Conservation (phyloP, 2,888 invertebrate species). For the Plebejus argus region DNA sequence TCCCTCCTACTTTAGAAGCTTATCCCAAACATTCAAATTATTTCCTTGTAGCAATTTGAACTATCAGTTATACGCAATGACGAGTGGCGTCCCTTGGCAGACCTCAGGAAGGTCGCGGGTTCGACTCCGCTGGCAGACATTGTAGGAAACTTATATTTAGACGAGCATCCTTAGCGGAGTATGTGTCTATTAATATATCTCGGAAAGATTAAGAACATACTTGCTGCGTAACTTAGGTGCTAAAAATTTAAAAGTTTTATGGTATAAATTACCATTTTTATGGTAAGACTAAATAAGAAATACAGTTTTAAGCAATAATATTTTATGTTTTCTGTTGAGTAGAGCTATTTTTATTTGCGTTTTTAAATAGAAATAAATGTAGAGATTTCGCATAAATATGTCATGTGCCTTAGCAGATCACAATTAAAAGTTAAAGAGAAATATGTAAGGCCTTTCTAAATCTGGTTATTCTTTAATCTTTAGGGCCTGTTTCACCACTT, state of each 20-base stretch:
- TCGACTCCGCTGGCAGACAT: not conserved
- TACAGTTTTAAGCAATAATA: too few relatives aligned
- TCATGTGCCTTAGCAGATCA: not conserved
- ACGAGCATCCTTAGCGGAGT: not conserved
- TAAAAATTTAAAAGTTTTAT: not conserved
- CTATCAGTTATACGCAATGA: not conserved
- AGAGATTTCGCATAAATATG: not conserved
- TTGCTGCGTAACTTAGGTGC: not conserved
- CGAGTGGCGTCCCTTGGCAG: slow-evolving; percentile 22
- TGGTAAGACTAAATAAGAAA: too few relatives aligned
- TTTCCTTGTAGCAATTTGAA: not conserved
- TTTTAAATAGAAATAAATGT: not conserved
- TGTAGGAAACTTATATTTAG: slow-evolving; percentile 28
- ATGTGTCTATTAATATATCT: not conserved
- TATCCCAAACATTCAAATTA: not conserved
- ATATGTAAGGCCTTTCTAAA: not conserved
- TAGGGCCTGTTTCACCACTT: too few relatives aligned
- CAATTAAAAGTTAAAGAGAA: not conserved
- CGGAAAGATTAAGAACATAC: not conserved
- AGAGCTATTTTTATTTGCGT: too few relatives aligned
- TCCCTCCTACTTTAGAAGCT: too few relatives aligned
- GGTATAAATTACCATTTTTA: too few relatives aligned
- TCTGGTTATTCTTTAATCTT: too few relatives aligned
- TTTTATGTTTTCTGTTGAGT: too few relatives aligned
- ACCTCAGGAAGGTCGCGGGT: slow-evolving; percentile 13